phyloP scores from a whole-genome alignment of 92 coral and sea anemone genomes.

The Epizoanthus stellaris region DNA sequence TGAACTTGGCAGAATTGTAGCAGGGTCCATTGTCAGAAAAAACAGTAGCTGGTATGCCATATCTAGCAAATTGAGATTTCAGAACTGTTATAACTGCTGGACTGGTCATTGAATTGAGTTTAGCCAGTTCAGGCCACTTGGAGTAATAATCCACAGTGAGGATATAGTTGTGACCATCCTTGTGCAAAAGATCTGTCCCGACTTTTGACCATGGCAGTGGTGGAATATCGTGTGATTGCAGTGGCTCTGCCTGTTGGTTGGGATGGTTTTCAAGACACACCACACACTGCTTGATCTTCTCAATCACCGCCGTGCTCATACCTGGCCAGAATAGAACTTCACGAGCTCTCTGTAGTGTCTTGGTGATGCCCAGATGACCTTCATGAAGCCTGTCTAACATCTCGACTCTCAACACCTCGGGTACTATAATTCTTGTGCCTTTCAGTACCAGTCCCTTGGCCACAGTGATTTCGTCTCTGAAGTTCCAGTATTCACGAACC shows the following conservation, averaged over 20 bases:
- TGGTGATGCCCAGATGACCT: constrained; percentile 25
- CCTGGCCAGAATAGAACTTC: constrained; percentile 28
- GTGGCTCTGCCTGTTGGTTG: background rate
- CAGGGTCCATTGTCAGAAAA: background rate
- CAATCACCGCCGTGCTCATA: background rate
- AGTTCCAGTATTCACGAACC: constrained; percentile 28
- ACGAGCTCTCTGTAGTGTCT: constrained; percentile 34
- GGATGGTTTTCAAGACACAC: constrained; percentile 6
- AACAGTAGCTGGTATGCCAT: background rate
- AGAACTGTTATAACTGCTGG: constrained; percentile 16
- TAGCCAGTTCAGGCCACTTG: constrained; percentile 15
- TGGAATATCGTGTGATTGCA: constrained; percentile 5
- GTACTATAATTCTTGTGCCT: constrained; percentile 26
- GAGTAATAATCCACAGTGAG: constrained; percentile 5
- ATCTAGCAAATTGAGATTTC: constrained; percentile 1
- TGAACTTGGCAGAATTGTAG: background rate
- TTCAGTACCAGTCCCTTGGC: constrained; percentile 21
- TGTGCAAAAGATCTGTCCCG: constrained; percentile 2
- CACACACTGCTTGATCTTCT: background rate
- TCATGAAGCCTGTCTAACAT: background rate
- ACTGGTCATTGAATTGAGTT: constrained; percentile 49
- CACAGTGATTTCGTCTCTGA: constrained; percentile 17
- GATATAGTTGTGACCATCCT: constrained; percentile 13
- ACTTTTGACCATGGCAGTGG: constrained; percentile 11
- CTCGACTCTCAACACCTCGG: constrained; percentile 21